Base-by-base conservation (phyloP, 2,797 vertebrate species). In the Microtus californicus region DNA sequence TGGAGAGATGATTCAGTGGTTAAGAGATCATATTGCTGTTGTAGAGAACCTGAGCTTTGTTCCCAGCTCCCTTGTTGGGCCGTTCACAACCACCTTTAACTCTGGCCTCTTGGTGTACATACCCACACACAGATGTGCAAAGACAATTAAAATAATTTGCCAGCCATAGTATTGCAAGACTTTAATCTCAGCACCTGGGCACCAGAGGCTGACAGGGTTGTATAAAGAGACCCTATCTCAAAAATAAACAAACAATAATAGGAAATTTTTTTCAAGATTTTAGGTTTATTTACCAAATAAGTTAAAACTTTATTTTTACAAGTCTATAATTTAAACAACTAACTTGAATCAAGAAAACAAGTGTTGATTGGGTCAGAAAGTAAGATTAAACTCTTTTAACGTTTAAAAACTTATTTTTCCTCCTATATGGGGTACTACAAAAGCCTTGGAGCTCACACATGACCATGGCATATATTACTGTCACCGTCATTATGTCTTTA, bases 241-340 rank as follows among this genome's bases (percentile, higher is more conserved):
- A 48, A 78, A 74, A 77, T 15, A 48, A 13, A 10, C 48, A 77
- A 29, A 74, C 27, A 76, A 45, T 43, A 76, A 31, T 67, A 13
- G 15, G 14, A 65, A 65, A 9, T 73, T 73, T 40, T 71, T 23
- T 40, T 23, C 27, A 78, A 51, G 29, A 51, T 27, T 56, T 37
- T 80, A 34, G 12, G 59, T 81, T 59, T 82, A 40, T 96, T 86
- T 10, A 77, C 17, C 51, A 87, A 78, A 63, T 90, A 56, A 79
- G 29, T 86, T 79, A 83, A 61, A 65, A 37, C 76, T 79, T 37
- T 73, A 21, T 87, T 87, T 37, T 48, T 73, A 87, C 14, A 93
- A 21, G 37, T 93, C 78, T 93, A 10, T 95, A 90, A 13, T 95
- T 78, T 76, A 88, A 93, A 94, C 29, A 79, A 51, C 71, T 54